These are phyloP conservation scores for Hemiscyllium ocellatum DNA, from an alignment of 2,113 vertebrate species.

Conservation along the genomic window DNA sequence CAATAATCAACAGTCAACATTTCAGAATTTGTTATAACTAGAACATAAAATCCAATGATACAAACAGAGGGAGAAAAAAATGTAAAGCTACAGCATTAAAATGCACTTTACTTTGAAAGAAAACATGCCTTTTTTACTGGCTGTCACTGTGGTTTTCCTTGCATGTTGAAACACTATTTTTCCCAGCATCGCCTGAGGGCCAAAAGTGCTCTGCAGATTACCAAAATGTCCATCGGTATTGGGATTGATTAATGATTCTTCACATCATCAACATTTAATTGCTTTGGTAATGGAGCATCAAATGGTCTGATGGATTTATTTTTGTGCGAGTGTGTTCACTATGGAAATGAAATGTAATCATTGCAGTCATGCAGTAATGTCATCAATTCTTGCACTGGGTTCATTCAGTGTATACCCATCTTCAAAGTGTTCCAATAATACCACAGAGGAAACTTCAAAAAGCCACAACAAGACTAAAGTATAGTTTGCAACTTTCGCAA, in stretches of 20 bases:
- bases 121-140: not conserved
- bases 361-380: too few species aligned
- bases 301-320: not conserved
- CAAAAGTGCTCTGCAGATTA: not conserved
- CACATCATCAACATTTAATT: not conserved
- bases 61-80: not conserved
- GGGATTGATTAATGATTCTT: not conserved
- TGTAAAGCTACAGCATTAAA: too few species aligned
- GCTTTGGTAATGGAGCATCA: not conserved
- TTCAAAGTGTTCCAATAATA: not conserved
- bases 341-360: not conserved
- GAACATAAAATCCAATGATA: not conserved
- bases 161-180: not conserved
- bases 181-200: too few species aligned
- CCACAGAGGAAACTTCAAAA: not conserved
- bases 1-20: not conserved
- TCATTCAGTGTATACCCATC: not conserved
- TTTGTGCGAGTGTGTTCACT: not conserved
- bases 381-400: not conserved
- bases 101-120: too few species aligned
- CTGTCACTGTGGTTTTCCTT: not conserved
- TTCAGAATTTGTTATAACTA: not conserved
- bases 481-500: not conserved
- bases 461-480: not conserved
- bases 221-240: not conserved